Evolutionary conservation across 2,797 vertebrate species (phyloP).

Genomic region (Acanthornis magna): DNA sequence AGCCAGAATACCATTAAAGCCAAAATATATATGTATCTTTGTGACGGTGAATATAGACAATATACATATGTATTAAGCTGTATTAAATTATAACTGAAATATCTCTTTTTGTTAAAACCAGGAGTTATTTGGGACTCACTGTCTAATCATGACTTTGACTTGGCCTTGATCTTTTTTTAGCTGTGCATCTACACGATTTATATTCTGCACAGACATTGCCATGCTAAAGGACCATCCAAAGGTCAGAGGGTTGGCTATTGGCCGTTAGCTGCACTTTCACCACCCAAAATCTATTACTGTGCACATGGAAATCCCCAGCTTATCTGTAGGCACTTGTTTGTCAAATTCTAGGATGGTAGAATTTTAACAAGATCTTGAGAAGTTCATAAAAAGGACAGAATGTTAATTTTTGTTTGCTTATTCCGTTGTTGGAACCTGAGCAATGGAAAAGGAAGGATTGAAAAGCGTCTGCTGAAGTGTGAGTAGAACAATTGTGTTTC

Average conservation of each 20-base stretch:
- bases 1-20: background rate
- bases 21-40: background rate
- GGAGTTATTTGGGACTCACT: constrained; percentile 53
- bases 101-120: constrained; percentile 39
- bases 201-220: constrained; percentile 69
- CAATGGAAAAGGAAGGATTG: background rate
- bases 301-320: constrained; percentile 72
- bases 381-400: background rate
- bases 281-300: constrained; percentile 73
- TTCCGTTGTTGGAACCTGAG: background rate
- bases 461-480: background rate
- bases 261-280: constrained; percentile 26
- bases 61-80: background rate
- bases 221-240: constrained; percentile 71
- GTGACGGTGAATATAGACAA: background rate
- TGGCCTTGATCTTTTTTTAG: constrained; percentile 78
- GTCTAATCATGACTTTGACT: constrained; percentile 66
- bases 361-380: background rate
- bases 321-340: constrained; percentile 21
- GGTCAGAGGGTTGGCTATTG: constrained; percentile 69
- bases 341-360: background rate
- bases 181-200: constrained; percentile 57
- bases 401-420: background rate
- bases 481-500: background rate
- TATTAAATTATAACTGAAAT: constrained; percentile 30